Conservation (phyloP, 2,113 vertebrate species). For the Scophthalmus maximus region DNA sequence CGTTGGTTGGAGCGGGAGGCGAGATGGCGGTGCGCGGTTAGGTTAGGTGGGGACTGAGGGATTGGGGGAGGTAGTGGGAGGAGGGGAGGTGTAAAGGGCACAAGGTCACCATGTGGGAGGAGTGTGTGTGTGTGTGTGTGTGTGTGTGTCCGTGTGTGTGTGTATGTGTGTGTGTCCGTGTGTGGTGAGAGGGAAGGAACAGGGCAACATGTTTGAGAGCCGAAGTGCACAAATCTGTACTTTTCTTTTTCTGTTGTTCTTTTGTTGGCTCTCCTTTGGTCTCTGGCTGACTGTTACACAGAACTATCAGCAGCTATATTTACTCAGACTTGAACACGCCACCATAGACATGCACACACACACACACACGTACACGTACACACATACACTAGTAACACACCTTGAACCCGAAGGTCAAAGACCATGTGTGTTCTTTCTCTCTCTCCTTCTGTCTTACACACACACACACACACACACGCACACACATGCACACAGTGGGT, state of each 20-base stretch:
- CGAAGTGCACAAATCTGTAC: not conserved
- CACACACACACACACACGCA: constrained; percentile 22
- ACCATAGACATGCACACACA: constrained; percentile 15
- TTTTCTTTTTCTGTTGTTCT: not conserved
- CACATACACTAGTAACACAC: constrained; percentile 21
- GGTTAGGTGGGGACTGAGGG: constrained; percentile 32
- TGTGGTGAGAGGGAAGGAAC: not conserved
- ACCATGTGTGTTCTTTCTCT: constrained; percentile 57
- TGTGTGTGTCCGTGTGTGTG: constrained; percentile 23
- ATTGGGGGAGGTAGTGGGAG: constrained; percentile 46
- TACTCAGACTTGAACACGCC: not conserved
- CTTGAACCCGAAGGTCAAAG: constrained; percentile 66
- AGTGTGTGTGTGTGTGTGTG: constrained; percentile 35
- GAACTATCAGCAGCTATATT: constrained; percentile 22
- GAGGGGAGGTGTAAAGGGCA: constrained; percentile 60
- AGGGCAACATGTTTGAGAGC: constrained; percentile 13
- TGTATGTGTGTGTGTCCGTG: not conserved
- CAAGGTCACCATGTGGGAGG: constrained; percentile 60
- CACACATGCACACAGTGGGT: not conserved
- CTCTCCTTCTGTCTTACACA: not conserved
- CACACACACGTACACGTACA: constrained; percentile 19
- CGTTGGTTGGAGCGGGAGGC: not conserved
- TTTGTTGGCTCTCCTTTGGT: constrained; percentile 1
- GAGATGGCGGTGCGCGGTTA: constrained; percentile 29
- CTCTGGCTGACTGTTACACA: not conserved